Evolutionary conservation across 1,140 invertebrate genomes (phyloP).

Genomic region (Trichogramma pretiosum): DNA sequence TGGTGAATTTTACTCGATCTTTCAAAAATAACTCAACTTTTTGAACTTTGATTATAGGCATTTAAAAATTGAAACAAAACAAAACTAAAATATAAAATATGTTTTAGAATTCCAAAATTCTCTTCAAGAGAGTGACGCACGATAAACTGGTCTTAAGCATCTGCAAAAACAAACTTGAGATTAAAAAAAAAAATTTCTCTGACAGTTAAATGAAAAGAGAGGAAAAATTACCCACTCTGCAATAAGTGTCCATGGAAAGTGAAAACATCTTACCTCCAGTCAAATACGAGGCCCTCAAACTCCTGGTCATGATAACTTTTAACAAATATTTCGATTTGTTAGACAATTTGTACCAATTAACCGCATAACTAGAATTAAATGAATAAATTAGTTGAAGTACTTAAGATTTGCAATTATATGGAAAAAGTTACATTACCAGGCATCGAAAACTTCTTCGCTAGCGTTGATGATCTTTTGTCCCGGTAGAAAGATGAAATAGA

Average conservation of each 20-base stretch:
- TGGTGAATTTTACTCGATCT: no score
- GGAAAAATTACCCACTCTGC: not conserved
- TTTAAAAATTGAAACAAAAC: no score
- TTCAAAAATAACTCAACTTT: no score
- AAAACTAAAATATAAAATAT: no score
- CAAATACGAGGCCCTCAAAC: not conserved
- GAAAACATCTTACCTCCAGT: slow-evolving; percentile 7
- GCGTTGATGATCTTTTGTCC: slow-evolving; percentile 5
- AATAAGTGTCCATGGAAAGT: slow-evolving; percentile 5
- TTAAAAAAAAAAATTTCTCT: no score
- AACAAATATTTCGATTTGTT: slow-evolving; percentile 3
- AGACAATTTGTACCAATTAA: slow-evolving; percentile 7
- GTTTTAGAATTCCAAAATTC: no score
- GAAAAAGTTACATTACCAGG: slow-evolving; percentile 2
- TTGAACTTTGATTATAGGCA: no score
- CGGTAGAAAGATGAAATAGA: slow-evolving; percentile 7
- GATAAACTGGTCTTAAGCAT: not conserved
- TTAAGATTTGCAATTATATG: not conserved
- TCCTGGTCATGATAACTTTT: slow-evolving; percentile 2
- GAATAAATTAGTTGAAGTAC: no score
- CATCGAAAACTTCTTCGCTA: not conserved
- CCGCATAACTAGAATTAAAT: slow-evolving; percentile 5
- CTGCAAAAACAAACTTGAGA: no score
- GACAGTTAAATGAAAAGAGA: no score
- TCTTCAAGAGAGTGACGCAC: not conserved